phyloP scores from a whole-genome alignment of 2,797 vertebrate species.

The Poeciliopsis presidionis region DNA sequence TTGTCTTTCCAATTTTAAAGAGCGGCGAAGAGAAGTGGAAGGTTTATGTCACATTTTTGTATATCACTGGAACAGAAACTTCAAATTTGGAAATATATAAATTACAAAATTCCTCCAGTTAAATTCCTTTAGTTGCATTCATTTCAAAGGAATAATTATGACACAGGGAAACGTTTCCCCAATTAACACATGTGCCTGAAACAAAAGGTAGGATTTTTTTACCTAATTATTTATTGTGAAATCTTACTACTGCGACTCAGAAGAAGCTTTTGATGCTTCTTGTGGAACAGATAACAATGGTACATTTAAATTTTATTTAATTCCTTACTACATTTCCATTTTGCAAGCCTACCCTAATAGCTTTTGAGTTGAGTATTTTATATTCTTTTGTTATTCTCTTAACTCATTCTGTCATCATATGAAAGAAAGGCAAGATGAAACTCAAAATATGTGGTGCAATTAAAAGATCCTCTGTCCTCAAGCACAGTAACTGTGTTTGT shows the following conservation, averaged over 20 bases:
- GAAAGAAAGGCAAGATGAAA: neutral
- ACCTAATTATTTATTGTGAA: neutral
- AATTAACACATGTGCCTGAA: neutral
- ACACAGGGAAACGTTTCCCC: too few species aligned
- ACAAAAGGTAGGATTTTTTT: neutral
- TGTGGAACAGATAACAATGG: neutral
- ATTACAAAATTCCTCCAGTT: neutral
- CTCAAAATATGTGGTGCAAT: conserved; percentile 28
- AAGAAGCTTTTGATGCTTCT: too few species aligned
- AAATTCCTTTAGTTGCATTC: neutral
- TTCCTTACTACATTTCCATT: neutral
- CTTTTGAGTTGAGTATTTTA: neutral
- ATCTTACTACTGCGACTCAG: neutral
- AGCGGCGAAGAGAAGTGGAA: neutral
- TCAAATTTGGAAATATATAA: neutral
- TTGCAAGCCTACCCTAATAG: neutral
- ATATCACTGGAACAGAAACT: neutral
- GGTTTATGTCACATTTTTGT: neutral
- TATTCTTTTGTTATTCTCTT: neutral
- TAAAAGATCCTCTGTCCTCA: conserved; percentile 41
- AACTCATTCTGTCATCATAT: neutral
- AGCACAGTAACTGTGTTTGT: conserved; percentile 51
- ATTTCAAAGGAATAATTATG: neutral
- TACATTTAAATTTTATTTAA: neutral
- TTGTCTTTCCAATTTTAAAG: too few species aligned